These are phyloP conservation scores for Zootoca vivipara DNA, from an alignment of 2,113 vertebrate genomes.

Conservation along the genomic window DNA sequence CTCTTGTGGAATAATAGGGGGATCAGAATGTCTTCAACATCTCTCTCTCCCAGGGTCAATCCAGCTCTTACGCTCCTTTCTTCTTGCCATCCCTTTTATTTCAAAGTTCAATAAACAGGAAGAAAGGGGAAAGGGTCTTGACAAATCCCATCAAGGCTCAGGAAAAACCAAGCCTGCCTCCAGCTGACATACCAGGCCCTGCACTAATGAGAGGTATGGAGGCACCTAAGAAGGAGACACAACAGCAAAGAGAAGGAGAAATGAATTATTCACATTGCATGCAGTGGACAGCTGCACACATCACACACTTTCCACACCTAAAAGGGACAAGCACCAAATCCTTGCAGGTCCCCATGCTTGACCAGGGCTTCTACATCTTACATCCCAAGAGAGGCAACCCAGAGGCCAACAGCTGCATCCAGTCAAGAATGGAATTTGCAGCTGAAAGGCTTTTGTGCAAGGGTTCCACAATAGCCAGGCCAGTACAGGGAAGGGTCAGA, in stretches of 20 bases:
- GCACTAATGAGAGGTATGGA: conserved; percentile 66
- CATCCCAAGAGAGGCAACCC: conserved; percentile 15
- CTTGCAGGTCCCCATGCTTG: neutral
- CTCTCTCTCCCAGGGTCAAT: conserved; percentile 37
- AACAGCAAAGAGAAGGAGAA: neutral
- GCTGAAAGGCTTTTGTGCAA: conserved; percentile 28
- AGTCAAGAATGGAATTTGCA: neutral
- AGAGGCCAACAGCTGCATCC: neutral
- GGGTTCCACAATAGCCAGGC: neutral
- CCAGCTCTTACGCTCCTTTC: conserved; percentile 61
- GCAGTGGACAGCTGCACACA: neutral
- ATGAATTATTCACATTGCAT: neutral
- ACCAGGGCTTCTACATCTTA: conserved; percentile 14
- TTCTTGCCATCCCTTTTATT: conserved; percentile 70
- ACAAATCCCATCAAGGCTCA: conserved; percentile 72
- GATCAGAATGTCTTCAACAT: conserved; percentile 47
- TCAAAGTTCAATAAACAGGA: conserved; percentile 71
- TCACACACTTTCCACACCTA: neutral
- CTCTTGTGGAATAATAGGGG: neutral
- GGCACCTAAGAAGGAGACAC: conserved; percentile 34
- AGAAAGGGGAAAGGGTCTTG: conserved; percentile 68
- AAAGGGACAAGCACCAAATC: neutral
- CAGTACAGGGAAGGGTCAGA: neutral
- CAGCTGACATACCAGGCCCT: conserved; percentile 57
- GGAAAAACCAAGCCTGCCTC: conserved; percentile 60